Conservation (phyloP, 2,797 vertebrate species). For the Chelonia mydas region DNA sequence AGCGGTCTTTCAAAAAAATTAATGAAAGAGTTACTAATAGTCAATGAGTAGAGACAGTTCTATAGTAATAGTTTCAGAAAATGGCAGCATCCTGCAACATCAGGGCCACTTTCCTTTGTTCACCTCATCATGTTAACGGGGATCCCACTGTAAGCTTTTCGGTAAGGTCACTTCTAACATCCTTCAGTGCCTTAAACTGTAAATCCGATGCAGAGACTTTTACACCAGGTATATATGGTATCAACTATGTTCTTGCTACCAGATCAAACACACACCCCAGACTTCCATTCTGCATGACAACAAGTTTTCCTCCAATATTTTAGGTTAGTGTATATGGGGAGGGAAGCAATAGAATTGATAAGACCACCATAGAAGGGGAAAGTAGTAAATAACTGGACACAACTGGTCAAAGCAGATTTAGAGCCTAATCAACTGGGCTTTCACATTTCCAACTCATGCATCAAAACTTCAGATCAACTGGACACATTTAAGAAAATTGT, state of each 20-base stretch:
- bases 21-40: background rate
- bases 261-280: fast-evolving
- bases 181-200: background rate
- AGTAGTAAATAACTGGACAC: background rate
- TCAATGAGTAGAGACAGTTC: background rate
- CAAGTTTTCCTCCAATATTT: fast-evolving
- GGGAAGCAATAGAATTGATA: background rate
- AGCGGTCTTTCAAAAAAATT: background rate
- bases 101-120: background rate
- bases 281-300: background rate
- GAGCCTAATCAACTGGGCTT: background rate
- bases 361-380: background rate
- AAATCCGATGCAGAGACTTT: background rate
- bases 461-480: background rate
- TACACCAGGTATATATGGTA: background rate
- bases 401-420: background rate
- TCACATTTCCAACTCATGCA: background rate
- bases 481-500: background rate
- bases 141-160: background rate
- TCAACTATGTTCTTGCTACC: background rate
- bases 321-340: background rate
- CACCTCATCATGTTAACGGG: background rate
- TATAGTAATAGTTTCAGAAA: background rate
- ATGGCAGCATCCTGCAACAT: background rate
- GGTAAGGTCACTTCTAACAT: background rate